Evolutionary conservation across 2,888 invertebrate species (phyloP).

Genomic region (Pyrochroa serraticornis): DNA sequence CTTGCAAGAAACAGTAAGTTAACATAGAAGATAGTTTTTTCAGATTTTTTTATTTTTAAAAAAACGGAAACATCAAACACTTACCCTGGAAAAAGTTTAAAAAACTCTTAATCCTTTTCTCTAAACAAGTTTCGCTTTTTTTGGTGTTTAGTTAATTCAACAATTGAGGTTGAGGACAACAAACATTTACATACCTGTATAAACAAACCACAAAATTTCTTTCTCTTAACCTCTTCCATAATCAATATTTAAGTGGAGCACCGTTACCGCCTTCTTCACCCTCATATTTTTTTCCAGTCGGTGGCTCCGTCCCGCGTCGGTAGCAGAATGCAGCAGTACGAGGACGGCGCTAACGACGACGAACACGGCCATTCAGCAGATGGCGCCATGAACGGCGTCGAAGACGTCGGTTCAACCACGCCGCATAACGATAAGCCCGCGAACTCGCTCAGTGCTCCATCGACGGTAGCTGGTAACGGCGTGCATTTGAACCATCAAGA

Average conservation of each 20-base stretch:
- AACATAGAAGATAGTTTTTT: too few species aligned
- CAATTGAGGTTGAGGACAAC: too few species aligned
- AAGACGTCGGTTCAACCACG: slow-evolving; percentile 58
- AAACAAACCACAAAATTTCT: too few species aligned
- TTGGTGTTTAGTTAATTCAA: background rate
- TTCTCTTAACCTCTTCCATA: too few species aligned
- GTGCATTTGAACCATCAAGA: slow-evolving; percentile 42
- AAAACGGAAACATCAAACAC: too few species aligned
- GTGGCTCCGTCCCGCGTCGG: slow-evolving; percentile 56
- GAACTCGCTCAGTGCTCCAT: slow-evolving; percentile 44
- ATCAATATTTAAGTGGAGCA: too few species aligned
- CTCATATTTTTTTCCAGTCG: slow-evolving; percentile 43
- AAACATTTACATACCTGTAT: too few species aligned
- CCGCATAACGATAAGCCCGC: slow-evolving; percentile 46
- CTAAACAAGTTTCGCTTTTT: background rate
- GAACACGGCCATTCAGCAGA: slow-evolving; percentile 49
- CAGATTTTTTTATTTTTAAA: too few species aligned
- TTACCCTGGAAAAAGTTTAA: too few species aligned
- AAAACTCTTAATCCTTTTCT: too few species aligned
- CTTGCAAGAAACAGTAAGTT: too few species aligned
- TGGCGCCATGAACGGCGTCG: slow-evolving; percentile 54
- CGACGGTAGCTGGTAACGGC: slow-evolving; percentile 44
- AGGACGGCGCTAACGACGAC: slow-evolving; percentile 57
- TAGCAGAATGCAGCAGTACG: slow-evolving; percentile 57
- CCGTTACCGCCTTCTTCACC: background rate